Base-by-base conservation (phyloP, 30 jellyfish, hydroid and myxozoan genomes). In the Chironex yamaguchii region DNA sequence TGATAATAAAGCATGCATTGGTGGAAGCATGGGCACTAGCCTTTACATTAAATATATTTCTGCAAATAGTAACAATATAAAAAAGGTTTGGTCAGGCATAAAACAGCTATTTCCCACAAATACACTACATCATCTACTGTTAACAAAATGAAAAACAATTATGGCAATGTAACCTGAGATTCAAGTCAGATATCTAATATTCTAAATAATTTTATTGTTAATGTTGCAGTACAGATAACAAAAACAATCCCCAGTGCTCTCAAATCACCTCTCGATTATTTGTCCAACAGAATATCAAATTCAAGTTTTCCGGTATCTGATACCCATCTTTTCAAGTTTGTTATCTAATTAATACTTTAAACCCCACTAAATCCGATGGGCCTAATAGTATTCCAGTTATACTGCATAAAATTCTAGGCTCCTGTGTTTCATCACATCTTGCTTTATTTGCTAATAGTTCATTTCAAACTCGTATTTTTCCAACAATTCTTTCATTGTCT, bases 321-420 rank as follows among this genome's bases (percentile, higher is more conserved):
- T 49, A 67, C 65, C 51, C n/a, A n/a, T 78, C 79, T 29, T 0
- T 49, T 49, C 90, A 68, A 82, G 82, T 82, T 70, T 11, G 14
- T 67, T 79, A 82, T 49, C 90, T 82, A 29, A 70, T 82, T 25
- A 49, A 53, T 29, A 67, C 23, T 67, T 30, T 82, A 23, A 36
- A 71, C 29, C 50, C 85, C 12, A 20, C 85, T 0, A 82, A 82
- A 53, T 68, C 93, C 71, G 69, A 36, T 4, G 93, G 93, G 1
- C 86, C 87, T n/a, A n/a, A n/a, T 3, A 74, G 85, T 29, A 34
- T 81, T 23, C 92, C 92, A 3, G 52, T 27, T 64, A 70, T 42
- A 49, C 31, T 82, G 62, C 90, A 67, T 17, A 35, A 82, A 68
- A 49, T 82, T 28, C 35, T 68, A 36, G 79, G 53, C 29, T 4